Base-by-base conservation (phyloP, 2,797 vertebrate species). In the Babyrousa celebensis region DNA sequence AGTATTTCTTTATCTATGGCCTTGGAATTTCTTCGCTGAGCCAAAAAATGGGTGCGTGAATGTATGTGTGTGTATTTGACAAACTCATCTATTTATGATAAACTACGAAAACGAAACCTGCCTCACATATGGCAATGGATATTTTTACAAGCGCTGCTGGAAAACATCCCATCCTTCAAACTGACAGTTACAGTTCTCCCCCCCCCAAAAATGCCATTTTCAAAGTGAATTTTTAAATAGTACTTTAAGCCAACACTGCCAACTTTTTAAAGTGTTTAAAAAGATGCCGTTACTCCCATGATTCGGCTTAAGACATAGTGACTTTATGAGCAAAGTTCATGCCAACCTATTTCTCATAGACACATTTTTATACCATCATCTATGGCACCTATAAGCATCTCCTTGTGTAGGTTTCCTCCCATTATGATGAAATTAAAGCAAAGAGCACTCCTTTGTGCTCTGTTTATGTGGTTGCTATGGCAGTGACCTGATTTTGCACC, bases 111-210 rank as follows among this genome's bases (percentile, higher is more conserved):
- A 65, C 52, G 86, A 86, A 97, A 96, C 94, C 83, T 91, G 94
- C 93, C 95, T 97, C 91, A 87, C 94, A 94, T 82, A 93, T 89
- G 83, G 89, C 85, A 85, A 72, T 74, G 67, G 56, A 68, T 96
- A 94, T 96, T 97, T 97, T 96, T 87, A 93, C 36, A 85, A 96
- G 87, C 83, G 80, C 83, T 63, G 62, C 77, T 94, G 75, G 92
- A 97, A 89, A 95, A 71, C 97, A 97, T 84, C 60, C 79, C 91
- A 95, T 97, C 75, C 43, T 97, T 97, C 95, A 95, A 93, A 89
- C 43, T 96, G 93, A 97, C 94, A 97, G 91, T 96, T 97, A 92
- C 0, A 87, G 92, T 92, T 96, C 77, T 65, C 78, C 72, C 77
- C 70, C 78, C 72, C 77, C 8, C 0, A 89, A 97, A 98, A 90